Evolutionary conservation across 1,140 invertebrate genomes (phyloP), one percentile per base, ranked within the genome.

Genomic region (Temnothorax curvispinosus): DNA sequence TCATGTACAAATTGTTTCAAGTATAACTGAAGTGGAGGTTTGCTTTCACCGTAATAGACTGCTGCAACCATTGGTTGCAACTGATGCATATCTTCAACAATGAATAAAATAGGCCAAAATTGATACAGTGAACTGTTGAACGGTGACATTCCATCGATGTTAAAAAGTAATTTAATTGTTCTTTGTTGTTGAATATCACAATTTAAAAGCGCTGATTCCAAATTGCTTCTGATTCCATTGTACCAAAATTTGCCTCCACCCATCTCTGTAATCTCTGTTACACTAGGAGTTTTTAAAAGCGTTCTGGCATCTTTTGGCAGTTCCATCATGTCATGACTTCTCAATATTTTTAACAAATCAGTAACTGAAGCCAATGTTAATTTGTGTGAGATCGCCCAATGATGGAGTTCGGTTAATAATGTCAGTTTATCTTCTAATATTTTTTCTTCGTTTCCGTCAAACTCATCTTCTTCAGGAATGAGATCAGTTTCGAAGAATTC

Each of bases 331-430:
- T 6, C 71, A 50, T 74, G 32, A 54, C 18, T 47, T 54, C 50
- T 54, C 47, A 74, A 74, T 74, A 74, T 74, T 50, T 74, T 74
- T 13, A 74, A 74, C 1, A 74, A 74, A 35, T 38, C 21, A 54
- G 71, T 74, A 11, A 74, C 7, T n/a, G 47, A 74, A n/a, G 50
- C 32, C 32, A 74, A 27, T 18, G 71, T 74, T 15, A 54, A 74
- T 74, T 8, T 52, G 11, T 54, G 27, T 35, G 71, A 8, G 21
- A 74, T 74, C 5, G 71, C 71, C 50, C 71, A 74, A 56, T 74
- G 8, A 44, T 41, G 18, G 41, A 67, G 64, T 44, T 67, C 6
- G 35, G 15, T 67, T 71, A 71, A 27, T 44, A 71, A 32, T 71
- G 67, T 50, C n/a, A 71, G 4, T 71, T 71, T 52, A 5, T 71